These are phyloP conservation scores for Styela clava DNA, from an alignment of 23 tunicate species.

Conservation along the genomic window DNA sequence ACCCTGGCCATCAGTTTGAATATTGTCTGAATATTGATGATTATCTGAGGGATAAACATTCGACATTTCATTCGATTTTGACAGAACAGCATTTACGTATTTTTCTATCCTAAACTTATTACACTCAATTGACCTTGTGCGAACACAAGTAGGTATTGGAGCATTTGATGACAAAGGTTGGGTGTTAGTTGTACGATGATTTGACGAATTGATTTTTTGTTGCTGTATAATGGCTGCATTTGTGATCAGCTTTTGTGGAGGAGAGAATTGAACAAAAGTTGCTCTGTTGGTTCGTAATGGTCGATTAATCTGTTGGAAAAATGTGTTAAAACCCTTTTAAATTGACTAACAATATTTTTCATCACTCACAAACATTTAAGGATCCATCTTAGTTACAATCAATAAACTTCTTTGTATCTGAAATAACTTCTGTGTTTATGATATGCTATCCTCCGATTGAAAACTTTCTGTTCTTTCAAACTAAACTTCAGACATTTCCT, in stretches of 20 bases:
- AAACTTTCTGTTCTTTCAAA: no score
- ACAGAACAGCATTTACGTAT: constrained; percentile 15
- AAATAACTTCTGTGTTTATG: no score
- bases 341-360: no score
- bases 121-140: constrained; percentile 50
- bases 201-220: neutral
- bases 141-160: constrained; percentile 48
- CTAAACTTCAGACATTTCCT: no score
- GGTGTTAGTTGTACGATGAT: neutral
- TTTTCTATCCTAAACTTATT: constrained; percentile 39
- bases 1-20: neutral
- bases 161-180: constrained; percentile 19
- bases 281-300: constrained; percentile 60
- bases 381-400: no score
- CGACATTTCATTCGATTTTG: constrained; percentile 21
- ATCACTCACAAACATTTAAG: no score
- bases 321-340: neutral
- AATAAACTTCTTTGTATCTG: no score
- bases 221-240: neutral
- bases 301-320: neutral
- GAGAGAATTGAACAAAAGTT: constrained; percentile 58
- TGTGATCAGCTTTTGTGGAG: constrained; percentile 46
- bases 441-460: no score
- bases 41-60: neutral
- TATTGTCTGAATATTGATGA: neutral